Percentiles rank a stretch among this genome's conserved stretches.
These are phyloP conservation scores for Lithodes maja DNA, from an alignment of 2,888 invertebrate species.

Conservation along the genomic window DNA sequence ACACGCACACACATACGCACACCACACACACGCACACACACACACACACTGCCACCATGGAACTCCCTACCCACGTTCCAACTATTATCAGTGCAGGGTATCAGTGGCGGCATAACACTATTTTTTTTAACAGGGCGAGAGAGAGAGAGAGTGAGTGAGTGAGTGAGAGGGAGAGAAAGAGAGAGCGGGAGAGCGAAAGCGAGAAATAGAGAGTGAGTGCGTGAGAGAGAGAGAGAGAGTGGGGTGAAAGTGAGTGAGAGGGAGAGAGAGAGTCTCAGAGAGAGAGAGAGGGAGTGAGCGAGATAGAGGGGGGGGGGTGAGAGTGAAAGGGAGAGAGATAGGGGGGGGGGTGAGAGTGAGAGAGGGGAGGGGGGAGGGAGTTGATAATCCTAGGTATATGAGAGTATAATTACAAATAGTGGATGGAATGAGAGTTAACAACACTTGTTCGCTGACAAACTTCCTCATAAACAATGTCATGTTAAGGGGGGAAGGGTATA, in stretches of 20 bases:
- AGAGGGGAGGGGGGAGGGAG: neutral
- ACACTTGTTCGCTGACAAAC: too few species aligned
- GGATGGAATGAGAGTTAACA: too few species aligned
- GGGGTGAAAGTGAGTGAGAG: neutral
- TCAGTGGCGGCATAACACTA: too few species aligned
- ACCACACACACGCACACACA: too few species aligned
- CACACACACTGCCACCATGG: too few species aligned
- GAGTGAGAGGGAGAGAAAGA: neutral
- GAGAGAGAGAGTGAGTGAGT: neutral
- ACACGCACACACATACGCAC: too few species aligned
- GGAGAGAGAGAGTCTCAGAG: neutral
- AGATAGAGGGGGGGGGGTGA: slow-evolving; percentile 1
- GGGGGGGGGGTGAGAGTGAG: neutral
- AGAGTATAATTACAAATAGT: too few species aligned
- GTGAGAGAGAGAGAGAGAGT: slow-evolving; percentile 14
- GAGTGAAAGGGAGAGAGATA: neutral
- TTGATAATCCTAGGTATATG: too few species aligned
- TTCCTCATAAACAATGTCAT: too few species aligned
- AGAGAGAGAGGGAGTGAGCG: neutral
- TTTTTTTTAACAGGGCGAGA: neutral
- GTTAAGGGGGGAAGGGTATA: too few species aligned
- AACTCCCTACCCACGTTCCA: too few species aligned
- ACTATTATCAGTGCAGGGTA: too few species aligned
- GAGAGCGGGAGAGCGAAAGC: slow-evolving; percentile 10
- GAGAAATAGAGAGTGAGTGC: neutral